These are phyloP conservation scores for Opisthograptis luteolata DNA, from an alignment of 2,888 invertebrate species.

Conservation along the genomic window DNA sequence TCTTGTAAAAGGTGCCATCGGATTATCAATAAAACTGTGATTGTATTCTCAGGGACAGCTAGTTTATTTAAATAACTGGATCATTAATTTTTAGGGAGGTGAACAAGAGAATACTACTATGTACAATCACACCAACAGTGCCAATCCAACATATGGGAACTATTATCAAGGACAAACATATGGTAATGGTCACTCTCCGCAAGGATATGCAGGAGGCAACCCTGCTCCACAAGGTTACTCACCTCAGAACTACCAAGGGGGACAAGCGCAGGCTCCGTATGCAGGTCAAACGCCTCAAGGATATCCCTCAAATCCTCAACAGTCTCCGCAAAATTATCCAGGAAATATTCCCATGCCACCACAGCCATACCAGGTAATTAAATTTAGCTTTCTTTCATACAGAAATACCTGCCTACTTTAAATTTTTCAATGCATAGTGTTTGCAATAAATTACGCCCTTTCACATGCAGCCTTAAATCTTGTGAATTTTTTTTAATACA, in stretches of 20 bases:
- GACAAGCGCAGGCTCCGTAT: constrained; percentile 63
- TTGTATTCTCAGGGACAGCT: too few species aligned
- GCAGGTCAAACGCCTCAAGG: constrained; percentile 67
- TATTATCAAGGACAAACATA: constrained; percentile 78
- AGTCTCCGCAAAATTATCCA: constrained; percentile 72
- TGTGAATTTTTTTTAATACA: too few species aligned
- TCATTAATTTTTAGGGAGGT: constrained; percentile 65
- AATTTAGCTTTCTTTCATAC: background rate
- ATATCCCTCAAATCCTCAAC: constrained; percentile 74
- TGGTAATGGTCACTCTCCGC: constrained; percentile 78
- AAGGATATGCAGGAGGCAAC: constrained; percentile 69
- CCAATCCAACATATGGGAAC: constrained; percentile 72
- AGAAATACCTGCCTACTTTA: too few species aligned
- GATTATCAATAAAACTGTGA: too few species aligned
- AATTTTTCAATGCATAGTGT: too few species aligned
- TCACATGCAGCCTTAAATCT: too few species aligned
- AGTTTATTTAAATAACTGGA: background rate
- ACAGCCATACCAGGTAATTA: constrained; percentile 82
- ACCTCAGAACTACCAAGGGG: constrained; percentile 68
- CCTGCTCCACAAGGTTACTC: constrained; percentile 72
- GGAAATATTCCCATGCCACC: constrained; percentile 75
- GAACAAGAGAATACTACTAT: constrained; percentile 76
- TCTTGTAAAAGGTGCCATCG: too few species aligned
- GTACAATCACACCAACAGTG: constrained; percentile 74
- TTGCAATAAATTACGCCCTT: too few species aligned